Base-by-base conservation (phyloP, 2,113 vertebrate species). In the Chiloscyllium plagiosum region DNA sequence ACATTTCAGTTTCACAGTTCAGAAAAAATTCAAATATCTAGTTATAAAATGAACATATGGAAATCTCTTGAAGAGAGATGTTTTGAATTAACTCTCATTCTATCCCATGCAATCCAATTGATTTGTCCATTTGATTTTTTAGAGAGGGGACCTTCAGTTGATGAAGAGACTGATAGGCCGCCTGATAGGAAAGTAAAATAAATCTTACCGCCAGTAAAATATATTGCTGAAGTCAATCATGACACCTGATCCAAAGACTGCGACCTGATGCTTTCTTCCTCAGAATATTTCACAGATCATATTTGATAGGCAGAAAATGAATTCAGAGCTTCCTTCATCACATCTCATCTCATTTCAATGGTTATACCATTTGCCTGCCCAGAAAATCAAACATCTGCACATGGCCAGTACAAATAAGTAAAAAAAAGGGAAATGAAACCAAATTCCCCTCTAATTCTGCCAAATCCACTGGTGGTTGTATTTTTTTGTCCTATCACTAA, bases 11-110 rank as follows among this genome's bases (percentile, higher is more conserved):
- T 93, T 22, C 89, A 42, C 89, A 37, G 19, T 66, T 37, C 89
- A 93, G 89, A 93, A 65, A 33, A 93, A 93, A 93, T 68, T 66
- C 89, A 93, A 92, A 93, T 93, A 33, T 33, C 61, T 93, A 19
- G 61, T 93, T 65, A 66, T 47, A 93, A 93, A 93, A 93, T 93
- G 33, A 93, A 93, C 37, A n/a, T 37, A 66, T 19, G 29, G 3
- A 12, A 33, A 24, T 52, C 26, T 90, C 87, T 66, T 1, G 19
- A 37, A 61, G 66, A 33, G 17, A 65, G 33, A 92, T 22, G 56
- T 56, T 65, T 92, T 92, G 89, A 92, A 66, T 92, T 92, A 92
- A 92, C 29, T 92, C 15, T 17, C 61, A 92, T 66, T 2, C 89
- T 65, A 65, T 66, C 15, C 33, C 61, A 92, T 37, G 2, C 89